Evolutionary conservation across 2,888 invertebrate genomes (phyloP).

Genomic region (Chymomyza procnemis): DNA sequence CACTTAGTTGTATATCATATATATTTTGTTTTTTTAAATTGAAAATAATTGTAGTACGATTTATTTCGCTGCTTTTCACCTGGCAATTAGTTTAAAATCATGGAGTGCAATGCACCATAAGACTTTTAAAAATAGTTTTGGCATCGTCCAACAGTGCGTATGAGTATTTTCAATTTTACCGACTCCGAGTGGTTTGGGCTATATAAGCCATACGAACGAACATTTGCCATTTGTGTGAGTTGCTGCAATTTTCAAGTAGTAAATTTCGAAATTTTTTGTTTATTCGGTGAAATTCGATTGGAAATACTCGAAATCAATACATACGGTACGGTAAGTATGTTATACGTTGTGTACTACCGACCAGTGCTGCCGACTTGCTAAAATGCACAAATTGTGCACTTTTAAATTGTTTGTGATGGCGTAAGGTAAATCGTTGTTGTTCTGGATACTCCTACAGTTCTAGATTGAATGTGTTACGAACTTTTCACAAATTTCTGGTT

Average conservation of each 20-base stretch:
- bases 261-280: conserved; percentile 20
- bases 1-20: not conserved
- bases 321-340: not conserved
- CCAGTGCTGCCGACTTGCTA: not conserved
- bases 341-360: not conserved
- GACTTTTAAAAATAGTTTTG: not conserved
- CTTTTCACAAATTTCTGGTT: too few relatives aligned
- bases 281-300: not conserved
- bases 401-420: not conserved
- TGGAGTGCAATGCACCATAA: conserved; percentile 26
- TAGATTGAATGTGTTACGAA: too few relatives aligned
- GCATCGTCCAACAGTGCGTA: too few relatives aligned
- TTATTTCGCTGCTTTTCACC: conserved; percentile 44
- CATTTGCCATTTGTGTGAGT: not conserved
- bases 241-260: not conserved
- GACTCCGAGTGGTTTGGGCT: too few relatives aligned
- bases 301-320: conserved; percentile 24
- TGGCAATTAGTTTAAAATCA: conserved; percentile 50
- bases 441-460: too few relatives aligned
- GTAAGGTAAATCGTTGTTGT: too few relatives aligned
- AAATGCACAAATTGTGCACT: not conserved
- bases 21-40: not conserved
- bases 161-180: not conserved
- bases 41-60: conserved; percentile 49
- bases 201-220: not conserved